phyloP scores from a whole-genome alignment of 2,888 invertebrate genomes.

The Pyrochroa serraticornis region DNA sequence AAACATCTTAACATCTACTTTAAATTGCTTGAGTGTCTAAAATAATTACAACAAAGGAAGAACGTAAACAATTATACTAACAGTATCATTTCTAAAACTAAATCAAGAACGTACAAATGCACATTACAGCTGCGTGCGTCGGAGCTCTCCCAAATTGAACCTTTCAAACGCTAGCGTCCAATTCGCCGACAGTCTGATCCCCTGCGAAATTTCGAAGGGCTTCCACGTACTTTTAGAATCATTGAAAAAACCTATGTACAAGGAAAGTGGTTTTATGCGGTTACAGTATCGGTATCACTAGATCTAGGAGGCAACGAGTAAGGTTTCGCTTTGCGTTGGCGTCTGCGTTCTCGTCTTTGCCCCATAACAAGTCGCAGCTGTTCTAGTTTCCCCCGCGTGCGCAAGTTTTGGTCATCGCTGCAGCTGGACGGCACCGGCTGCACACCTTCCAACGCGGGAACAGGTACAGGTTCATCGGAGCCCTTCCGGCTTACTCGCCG shows the following conservation, averaged over 20 bases:
- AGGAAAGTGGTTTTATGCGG: slow-evolving; percentile 44
- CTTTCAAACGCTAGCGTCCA: not conserved
- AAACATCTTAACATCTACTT: slow-evolving; percentile 38
- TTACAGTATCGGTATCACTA: slow-evolving; percentile 57
- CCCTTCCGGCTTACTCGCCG: slow-evolving; percentile 49
- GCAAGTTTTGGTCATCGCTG: slow-evolving; percentile 55
- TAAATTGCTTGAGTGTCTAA: slow-evolving; percentile 33
- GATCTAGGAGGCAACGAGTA: slow-evolving; percentile 61
- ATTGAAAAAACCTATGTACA: slow-evolving; percentile 37
- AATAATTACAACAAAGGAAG: slow-evolving; percentile 37
- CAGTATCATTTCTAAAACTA: slow-evolving; percentile 35
- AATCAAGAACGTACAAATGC: slow-evolving; percentile 36
- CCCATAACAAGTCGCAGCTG: slow-evolving; percentile 89
- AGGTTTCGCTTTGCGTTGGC: slow-evolving; percentile 77
- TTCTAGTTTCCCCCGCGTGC: slow-evolving; percentile 78
- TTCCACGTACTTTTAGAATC: slow-evolving; percentile 21
- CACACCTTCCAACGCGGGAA: slow-evolving; percentile 51
- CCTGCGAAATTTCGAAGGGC: slow-evolving; percentile 20
- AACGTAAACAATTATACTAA: slow-evolving; percentile 36
- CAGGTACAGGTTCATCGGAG: slow-evolving; percentile 55
- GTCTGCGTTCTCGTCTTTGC: slow-evolving; percentile 82
- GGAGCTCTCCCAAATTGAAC: slow-evolving; percentile 23
- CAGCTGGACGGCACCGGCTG: slow-evolving; percentile 37
- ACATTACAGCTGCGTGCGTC: slow-evolving; percentile 33
- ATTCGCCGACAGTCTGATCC: slow-evolving; percentile 18